Conservation (phyloP, 2,113 vertebrate genomes). For the Nettapus auritus region DNA sequence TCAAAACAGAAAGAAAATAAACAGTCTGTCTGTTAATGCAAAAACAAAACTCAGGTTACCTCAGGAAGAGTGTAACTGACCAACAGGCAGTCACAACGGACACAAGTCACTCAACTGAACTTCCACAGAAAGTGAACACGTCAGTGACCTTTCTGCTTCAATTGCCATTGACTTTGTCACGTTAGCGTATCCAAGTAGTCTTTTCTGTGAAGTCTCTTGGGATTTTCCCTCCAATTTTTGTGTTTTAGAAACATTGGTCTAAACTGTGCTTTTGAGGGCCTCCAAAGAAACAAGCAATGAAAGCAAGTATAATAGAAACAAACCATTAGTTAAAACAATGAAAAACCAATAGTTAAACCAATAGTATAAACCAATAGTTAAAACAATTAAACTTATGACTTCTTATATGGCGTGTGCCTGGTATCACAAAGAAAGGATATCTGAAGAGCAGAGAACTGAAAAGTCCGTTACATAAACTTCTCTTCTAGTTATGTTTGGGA, state of each 20-base stretch:
- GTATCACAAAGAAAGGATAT: neutral
- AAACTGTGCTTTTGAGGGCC: neutral
- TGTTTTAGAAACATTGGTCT: neutral
- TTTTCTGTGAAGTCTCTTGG: neutral
- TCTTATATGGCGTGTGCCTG: neutral
- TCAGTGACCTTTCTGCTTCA: neutral
- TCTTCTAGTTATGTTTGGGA: neutral
- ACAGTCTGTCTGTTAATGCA: neutral
- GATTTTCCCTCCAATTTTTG: neutral
- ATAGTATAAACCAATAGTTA: neutral
- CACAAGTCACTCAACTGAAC: neutral
- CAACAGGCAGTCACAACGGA: neutral
- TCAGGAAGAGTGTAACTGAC: neutral
- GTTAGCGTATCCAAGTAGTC: neutral
- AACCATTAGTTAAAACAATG: neutral
- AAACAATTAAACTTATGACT: neutral
- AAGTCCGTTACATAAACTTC: neutral
- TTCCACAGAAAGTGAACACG: neutral
- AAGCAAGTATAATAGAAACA: neutral
- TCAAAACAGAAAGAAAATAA: neutral
- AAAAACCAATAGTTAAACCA: neutral
- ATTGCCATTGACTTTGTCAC: fast-evolving
- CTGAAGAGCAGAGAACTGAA: neutral
- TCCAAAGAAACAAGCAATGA: neutral
- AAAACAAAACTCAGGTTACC: neutral